Percentiles rank a stretch among this genome's conserved stretches.
Evolutionary conservation across 1,140 invertebrate genomes (phyloP).

Genomic region (Arion vulgaris): DNA sequence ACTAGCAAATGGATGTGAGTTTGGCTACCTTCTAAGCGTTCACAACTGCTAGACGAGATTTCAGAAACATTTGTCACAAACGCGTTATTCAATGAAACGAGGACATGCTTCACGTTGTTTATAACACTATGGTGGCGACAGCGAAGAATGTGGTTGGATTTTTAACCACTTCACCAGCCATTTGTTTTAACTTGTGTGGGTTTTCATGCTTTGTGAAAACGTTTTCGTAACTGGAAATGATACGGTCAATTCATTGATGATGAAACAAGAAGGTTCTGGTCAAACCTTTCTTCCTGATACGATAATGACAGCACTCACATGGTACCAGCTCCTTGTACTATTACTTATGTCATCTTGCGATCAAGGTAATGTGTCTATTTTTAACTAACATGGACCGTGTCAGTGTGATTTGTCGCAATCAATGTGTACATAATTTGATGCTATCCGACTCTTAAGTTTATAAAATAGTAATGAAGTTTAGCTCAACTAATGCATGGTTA

Average conservation of each 20-base stretch:
- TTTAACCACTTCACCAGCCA: neutral
- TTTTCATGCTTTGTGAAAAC: neutral
- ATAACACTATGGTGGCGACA: neutral
- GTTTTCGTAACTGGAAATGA: neutral
- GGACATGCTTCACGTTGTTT: neutral
- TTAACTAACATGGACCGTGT: neutral
- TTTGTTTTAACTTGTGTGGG: neutral
- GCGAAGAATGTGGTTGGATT: slow-evolving; percentile 4
- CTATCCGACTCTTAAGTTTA: no score
- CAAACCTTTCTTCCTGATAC: neutral
- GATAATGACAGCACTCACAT: neutral
- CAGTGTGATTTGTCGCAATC: no score
- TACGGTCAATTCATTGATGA: neutral
- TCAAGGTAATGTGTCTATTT: neutral
- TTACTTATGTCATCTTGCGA: neutral
- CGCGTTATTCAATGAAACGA: neutral
- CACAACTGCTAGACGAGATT: neutral
- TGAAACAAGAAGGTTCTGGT: neutral
- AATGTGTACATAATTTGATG: no score
- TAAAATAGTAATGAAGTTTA: no score
- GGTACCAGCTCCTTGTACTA: neutral
- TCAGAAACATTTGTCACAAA: neutral
- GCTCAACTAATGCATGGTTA: no score
- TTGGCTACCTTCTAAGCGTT: neutral
- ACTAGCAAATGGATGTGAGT: neutral